phyloP scores from a whole-genome alignment of 2,888 invertebrate genomes.

The Melanostoma mellinum region DNA sequence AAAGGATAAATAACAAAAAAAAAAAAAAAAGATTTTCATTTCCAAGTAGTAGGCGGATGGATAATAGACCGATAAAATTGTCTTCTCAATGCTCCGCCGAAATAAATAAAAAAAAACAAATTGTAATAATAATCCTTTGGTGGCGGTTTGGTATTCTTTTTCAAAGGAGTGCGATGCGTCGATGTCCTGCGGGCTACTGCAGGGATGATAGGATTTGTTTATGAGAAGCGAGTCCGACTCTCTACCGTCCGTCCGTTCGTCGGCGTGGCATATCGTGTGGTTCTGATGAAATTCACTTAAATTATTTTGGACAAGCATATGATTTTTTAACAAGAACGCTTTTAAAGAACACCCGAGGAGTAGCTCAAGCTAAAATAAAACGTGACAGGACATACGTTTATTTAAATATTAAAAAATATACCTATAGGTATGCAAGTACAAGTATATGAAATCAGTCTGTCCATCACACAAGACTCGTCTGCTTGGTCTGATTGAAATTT shows the following conservation, averaged over 20 bases:
- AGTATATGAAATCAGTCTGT: constrained; percentile 33
- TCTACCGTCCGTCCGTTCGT: too few relatives aligned
- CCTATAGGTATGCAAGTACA: background rate
- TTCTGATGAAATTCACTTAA: background rate
- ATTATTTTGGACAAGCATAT: background rate
- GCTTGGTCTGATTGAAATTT: constrained; percentile 60
- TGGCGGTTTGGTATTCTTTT: constrained; percentile 59
- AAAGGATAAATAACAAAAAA: constrained; percentile 47
- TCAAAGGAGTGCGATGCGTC: constrained; percentile 21
- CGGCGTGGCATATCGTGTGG: too few relatives aligned
- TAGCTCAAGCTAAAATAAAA: constrained; percentile 12
- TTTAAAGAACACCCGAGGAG: background rate
- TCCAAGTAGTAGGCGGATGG: constrained; percentile 43
- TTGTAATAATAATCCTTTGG: constrained; percentile 68
- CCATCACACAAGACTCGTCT: constrained; percentile 40
- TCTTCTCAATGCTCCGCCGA: constrained; percentile 22
- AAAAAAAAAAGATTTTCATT: constrained; percentile 41
- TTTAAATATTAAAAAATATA: constrained; percentile 38
- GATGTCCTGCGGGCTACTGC: constrained; percentile 1
- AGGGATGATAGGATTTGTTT: background rate
- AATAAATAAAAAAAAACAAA: constrained; percentile 28
- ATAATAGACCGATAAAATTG: constrained; percentile 42
- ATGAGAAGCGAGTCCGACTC: too few relatives aligned
- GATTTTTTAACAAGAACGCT: background rate
- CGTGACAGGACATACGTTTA: constrained; percentile 8